phyloP scores from a whole-genome alignment of 2,113 vertebrate genomes.

The Stegostoma tigrinum region DNA sequence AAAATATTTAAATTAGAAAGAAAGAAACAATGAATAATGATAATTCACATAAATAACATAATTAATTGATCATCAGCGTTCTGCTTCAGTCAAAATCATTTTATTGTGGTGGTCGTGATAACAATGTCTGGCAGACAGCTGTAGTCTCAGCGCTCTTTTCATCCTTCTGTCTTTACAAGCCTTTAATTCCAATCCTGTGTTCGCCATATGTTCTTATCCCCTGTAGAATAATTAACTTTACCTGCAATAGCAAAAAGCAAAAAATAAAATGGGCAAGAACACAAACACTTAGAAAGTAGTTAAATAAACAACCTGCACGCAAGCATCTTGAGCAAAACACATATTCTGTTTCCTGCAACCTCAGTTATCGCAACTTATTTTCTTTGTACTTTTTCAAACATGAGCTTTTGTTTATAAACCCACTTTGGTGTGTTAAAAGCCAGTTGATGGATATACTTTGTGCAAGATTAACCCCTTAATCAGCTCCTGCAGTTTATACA shows the following conservation, averaged over 20 bases:
- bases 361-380: constrained; percentile 19
- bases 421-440: constrained; percentile 31
- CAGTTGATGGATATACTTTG: constrained; percentile 27
- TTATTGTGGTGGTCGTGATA: not conserved
- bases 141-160: not conserved
- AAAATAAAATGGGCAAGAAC: not conserved
- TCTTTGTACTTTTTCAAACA: constrained; percentile 35
- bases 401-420: constrained; percentile 36
- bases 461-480: constrained; percentile 20
- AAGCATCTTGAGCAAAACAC: constrained; percentile 26
- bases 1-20: not conserved
- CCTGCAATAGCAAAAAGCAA: constrained; percentile 32
- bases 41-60: not conserved
- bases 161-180: constrained; percentile 30
- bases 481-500: constrained; percentile 15
- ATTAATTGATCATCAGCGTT: not conserved
- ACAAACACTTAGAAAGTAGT: constrained; percentile 33
- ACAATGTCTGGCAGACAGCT: constrained; percentile 22
- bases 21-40: not conserved
- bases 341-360: not conserved
- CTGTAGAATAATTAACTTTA: constrained; percentile 36
- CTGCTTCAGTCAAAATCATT: not conserved
- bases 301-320: constrained; percentile 26
- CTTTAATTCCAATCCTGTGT: constrained; percentile 33
- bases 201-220: constrained; percentile 33